Percentiles rank a stretch among this genome's conserved stretches.
Conservation (phyloP, 2,797 vertebrate genomes). For the Sebastiscus albofasciatus region DNA sequence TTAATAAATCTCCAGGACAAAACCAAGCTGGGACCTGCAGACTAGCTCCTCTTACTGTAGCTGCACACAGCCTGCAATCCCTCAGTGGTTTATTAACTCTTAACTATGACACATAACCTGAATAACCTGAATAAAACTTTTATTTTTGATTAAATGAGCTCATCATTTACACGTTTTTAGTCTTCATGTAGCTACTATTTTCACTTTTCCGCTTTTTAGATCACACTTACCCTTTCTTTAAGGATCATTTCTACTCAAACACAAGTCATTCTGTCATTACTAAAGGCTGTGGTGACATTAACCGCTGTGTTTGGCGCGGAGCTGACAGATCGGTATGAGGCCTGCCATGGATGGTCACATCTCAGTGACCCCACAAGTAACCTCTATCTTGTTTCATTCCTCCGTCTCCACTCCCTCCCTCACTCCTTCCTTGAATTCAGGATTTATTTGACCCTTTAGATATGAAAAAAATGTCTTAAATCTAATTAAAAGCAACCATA, state of each 20-base stretch:
- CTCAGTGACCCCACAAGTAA: constrained; percentile 22
- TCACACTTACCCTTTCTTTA: background rate
- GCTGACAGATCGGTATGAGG: constrained; percentile 30
- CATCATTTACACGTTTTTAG: background rate
- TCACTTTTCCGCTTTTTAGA: background rate
- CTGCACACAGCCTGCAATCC: background rate
- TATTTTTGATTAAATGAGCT: background rate
- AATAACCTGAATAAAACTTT: background rate
- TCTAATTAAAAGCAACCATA: background rate
- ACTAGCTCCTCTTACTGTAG: background rate
- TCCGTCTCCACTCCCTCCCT: background rate
- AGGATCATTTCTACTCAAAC: background rate
- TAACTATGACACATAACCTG: background rate
- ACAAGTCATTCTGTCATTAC: background rate
- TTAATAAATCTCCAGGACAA: constrained; percentile 19
- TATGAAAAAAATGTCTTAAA: background rate
- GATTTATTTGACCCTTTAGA: background rate
- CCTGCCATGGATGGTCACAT: constrained; percentile 11
- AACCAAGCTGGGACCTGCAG: constrained; percentile 25
- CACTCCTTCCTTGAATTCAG: background rate
- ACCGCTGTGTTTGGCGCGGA: background rate
- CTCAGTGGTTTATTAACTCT: background rate
- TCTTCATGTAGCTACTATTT: background rate
- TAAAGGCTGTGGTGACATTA: background rate
- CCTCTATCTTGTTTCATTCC: background rate